Percentiles rank a stretch among this genome's conserved stretches.
Conservation (phyloP, 2,888 invertebrate genomes). For the Dicycla oo region DNA sequence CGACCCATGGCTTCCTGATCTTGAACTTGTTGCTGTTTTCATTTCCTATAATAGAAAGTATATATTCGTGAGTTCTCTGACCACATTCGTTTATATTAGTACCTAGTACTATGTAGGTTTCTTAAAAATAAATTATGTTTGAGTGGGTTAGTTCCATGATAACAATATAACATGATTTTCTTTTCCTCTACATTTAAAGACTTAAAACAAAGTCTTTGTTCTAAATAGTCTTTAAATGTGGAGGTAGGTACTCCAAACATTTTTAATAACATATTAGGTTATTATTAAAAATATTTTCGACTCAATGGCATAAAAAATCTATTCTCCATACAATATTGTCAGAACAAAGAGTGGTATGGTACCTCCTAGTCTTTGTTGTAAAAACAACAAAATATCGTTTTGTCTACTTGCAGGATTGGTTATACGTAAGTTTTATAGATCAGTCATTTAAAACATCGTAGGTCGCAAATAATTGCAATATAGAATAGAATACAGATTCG, state of each 20-base stretch:
- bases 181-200: too few relatives aligned
- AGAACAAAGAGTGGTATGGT: not conserved
- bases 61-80: not conserved
- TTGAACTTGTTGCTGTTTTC: conserved; percentile 88
- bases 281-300: not conserved
- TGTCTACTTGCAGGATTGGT: not conserved
- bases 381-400: not conserved
- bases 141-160: not conserved
- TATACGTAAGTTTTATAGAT: too few relatives aligned
- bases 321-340: not conserved
- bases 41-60: conserved; percentile 74
- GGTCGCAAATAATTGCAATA: too few relatives aligned
- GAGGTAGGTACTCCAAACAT: too few relatives aligned
- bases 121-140: not conserved
- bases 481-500: too few relatives aligned
- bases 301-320: not conserved
- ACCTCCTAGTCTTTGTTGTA: not conserved
- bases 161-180: not conserved
- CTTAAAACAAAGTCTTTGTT: too few relatives aligned
- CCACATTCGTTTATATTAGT: not conserved
- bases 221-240: too few relatives aligned
- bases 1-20: conserved; percentile 95
- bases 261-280: not conserved
- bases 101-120: not conserved
- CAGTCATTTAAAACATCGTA: too few relatives aligned